Conservation (phyloP, 2,888 invertebrate genomes). For the Macrosoma leucophasiata region DNA sequence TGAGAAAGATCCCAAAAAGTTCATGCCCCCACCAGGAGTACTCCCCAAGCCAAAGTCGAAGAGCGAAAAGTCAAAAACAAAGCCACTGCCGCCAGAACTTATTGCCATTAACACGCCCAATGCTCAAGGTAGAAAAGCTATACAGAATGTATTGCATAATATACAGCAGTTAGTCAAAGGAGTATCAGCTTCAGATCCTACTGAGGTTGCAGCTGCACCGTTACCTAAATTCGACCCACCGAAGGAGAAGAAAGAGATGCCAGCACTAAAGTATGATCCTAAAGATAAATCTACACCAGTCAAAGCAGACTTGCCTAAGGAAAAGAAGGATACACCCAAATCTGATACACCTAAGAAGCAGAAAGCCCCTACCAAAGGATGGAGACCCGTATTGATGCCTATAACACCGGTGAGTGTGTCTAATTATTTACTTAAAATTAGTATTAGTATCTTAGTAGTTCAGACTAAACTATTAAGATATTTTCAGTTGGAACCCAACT, state of each 20-base stretch:
- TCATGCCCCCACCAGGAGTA: conserved; percentile 48
- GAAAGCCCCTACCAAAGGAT: conserved; percentile 77
- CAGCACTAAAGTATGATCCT: conserved; percentile 42
- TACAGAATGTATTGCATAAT: conserved; percentile 65
- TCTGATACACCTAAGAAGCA: conserved; percentile 54
- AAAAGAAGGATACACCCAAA: conserved; percentile 39
- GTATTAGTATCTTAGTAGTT: too few species aligned
- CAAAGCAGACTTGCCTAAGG: conserved; percentile 40
- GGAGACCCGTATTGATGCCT: conserved; percentile 83
- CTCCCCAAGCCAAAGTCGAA: conserved; percentile 45
- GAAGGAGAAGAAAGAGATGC: conserved; percentile 39
- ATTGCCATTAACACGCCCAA: conserved; percentile 75
- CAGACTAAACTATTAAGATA: too few species aligned
- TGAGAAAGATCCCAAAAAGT: conserved; percentile 46
- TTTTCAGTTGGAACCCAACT: too few species aligned
- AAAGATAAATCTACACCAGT: conserved; percentile 50
- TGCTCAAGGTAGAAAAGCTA: conserved; percentile 58
- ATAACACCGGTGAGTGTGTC: conserved; percentile 65
- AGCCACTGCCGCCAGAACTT: conserved; percentile 72
- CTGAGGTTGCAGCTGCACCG: conserved; percentile 59
- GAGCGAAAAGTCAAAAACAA: conserved; percentile 46
- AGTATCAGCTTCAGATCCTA: conserved; percentile 62
- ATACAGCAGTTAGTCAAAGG: conserved; percentile 69
- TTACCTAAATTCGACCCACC: conserved; percentile 42
- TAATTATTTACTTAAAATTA: background rate